phyloP scores from a whole-genome alignment of 2,113 vertebrate genomes.

The Ploceus nigricollis region DNA sequence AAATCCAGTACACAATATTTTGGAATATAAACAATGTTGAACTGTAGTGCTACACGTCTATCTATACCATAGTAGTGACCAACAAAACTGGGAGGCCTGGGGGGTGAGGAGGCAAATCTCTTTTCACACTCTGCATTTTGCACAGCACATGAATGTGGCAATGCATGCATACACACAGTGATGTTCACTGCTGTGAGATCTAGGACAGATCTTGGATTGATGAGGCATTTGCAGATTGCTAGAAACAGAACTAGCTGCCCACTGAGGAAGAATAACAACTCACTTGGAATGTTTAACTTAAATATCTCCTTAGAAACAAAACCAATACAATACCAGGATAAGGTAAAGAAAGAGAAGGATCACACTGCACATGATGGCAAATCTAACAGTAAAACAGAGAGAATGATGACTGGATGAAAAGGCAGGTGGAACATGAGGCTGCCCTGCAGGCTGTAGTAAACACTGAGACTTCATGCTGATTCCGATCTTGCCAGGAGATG shows the following conservation, averaged over 20 bases:
- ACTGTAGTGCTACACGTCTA: fast-evolving
- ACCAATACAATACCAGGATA: not conserved
- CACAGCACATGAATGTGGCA: not conserved
- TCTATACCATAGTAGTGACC: not conserved
- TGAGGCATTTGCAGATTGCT: not conserved
- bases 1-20: not conserved
- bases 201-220: not conserved
- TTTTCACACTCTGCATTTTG: not conserved
- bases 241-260: not conserved
- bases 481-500: conserved; percentile 11
- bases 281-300: not conserved
- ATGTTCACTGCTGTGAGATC: not conserved
- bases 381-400: not conserved
- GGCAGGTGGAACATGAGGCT: not conserved
- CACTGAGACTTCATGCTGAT: not conserved
- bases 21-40: fast-evolving
- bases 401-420: not conserved
- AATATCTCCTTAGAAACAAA: not conserved
- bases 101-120: fast-evolving
- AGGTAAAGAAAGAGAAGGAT: not conserved
- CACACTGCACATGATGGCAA: not conserved
- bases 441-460: not conserved
- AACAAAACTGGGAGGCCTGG: not conserved
- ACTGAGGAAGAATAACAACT: not conserved
- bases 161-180: not conserved